These are phyloP conservation scores for Apeira syringaria DNA, from an alignment of 2,888 invertebrate genomes.

Conservation along the genomic window DNA sequence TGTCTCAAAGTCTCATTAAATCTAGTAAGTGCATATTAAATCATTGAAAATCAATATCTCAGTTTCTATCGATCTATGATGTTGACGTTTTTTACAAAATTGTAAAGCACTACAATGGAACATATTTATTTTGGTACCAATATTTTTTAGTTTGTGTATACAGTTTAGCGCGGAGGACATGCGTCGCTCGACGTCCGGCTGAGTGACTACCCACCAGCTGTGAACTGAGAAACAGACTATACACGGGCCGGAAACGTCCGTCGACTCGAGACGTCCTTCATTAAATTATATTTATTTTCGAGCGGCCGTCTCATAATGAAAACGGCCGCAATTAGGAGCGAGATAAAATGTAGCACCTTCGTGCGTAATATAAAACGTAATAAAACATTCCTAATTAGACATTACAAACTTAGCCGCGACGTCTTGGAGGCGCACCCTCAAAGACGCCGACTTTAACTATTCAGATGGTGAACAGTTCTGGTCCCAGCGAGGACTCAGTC, in stretches of 20 bases:
- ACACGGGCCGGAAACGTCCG: slow-evolving; percentile 1
- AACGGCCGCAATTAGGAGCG: slow-evolving; percentile 53
- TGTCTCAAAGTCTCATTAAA: no score
- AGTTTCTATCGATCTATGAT: no score
- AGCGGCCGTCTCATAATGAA: slow-evolving; percentile 51
- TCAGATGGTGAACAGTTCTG: slow-evolving; percentile 16
- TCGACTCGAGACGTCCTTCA: slow-evolving; percentile 33
- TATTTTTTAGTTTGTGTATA: no score
- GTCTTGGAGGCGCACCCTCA: slow-evolving; percentile 12
- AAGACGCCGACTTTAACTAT: slow-evolving; percentile 32
- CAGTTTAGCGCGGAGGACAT: no score
- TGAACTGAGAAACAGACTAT: no score
- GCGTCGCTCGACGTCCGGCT: no score
- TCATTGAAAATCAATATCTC: no score
- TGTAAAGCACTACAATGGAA: no score
- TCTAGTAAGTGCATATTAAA: no score
- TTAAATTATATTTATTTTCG: slow-evolving; percentile 66
- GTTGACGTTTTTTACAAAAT: no score
- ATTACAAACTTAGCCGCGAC: slow-evolving; percentile 40
- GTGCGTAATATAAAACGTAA: slow-evolving; percentile 65
- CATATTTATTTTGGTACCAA: no score
- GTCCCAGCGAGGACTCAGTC: slow-evolving; percentile 18
- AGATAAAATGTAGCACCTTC: slow-evolving; percentile 46
- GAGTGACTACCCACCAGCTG: no score
- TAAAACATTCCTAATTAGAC: slow-evolving; percentile 65